phyloP scores from a whole-genome alignment of 1,140 invertebrate species.

The Ceratina japonica region DNA sequence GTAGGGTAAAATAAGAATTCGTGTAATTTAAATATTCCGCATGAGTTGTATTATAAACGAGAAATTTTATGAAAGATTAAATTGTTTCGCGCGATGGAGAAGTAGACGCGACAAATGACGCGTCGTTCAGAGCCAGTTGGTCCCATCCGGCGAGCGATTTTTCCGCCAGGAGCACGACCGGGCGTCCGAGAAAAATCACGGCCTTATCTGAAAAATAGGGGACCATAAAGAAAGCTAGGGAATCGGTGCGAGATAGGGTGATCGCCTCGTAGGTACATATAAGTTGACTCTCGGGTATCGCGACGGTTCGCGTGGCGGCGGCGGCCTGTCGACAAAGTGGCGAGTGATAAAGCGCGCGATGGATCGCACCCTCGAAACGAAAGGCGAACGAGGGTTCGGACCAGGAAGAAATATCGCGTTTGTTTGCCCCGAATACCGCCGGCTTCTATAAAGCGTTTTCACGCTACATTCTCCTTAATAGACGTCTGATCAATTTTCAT shows the following conservation, averaged over 20 bases:
- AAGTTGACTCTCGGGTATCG: slow-evolving; percentile 61
- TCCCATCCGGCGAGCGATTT: slow-evolving; percentile 51
- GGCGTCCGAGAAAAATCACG: slow-evolving; percentile 67
- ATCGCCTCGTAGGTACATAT: slow-evolving; percentile 48
- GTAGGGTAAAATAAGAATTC: no score
- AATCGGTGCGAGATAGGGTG: slow-evolving; percentile 64
- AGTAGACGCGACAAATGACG: slow-evolving; percentile 48
- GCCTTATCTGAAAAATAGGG: slow-evolving; percentile 71
- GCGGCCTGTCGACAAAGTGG: slow-evolving; percentile 59
- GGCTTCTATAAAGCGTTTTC: slow-evolving; percentile 25
- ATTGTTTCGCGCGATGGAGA: slow-evolving; percentile 24
- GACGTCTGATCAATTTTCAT: slow-evolving; percentile 14
- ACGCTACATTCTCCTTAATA: slow-evolving; percentile 33
- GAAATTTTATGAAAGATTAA: slow-evolving; percentile 1
- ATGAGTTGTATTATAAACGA: no score
- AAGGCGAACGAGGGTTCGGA: not conserved
- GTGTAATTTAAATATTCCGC: no score
- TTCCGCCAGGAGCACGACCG: slow-evolving; percentile 58
- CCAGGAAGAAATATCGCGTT: slow-evolving; percentile 31
- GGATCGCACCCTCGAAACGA: not conserved
- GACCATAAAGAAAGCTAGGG: slow-evolving; percentile 66
- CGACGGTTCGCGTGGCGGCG: slow-evolving; percentile 17
- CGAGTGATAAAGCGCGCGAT: slow-evolving; percentile 46
- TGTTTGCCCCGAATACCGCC: slow-evolving; percentile 1
- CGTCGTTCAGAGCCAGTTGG: slow-evolving; percentile 57